These are phyloP conservation scores for Calameuta idolon DNA, from an alignment of 2,888 invertebrate species.

Conservation along the genomic window DNA sequence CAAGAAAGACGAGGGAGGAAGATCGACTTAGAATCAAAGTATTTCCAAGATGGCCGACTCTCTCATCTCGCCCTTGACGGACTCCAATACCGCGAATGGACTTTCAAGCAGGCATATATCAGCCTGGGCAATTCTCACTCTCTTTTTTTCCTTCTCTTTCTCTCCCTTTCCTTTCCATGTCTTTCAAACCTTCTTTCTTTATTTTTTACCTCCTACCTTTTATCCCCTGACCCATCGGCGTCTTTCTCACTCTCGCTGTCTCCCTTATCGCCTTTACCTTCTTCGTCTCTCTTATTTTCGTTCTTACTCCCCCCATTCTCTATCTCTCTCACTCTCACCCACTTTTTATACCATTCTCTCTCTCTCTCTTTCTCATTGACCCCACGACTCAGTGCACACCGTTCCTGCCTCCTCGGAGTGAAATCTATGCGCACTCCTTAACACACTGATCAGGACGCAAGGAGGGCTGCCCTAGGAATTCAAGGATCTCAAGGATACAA, in stretches of 20 bases:
- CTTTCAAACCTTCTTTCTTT: conserved; percentile 3
- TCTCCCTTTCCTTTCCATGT: conserved; percentile 9
- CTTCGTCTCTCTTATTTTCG: conserved; percentile 22
- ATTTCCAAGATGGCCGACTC: background rate
- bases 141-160: conserved; percentile 7
- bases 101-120: conserved; percentile 66
- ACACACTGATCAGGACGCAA: conserved; percentile 31
- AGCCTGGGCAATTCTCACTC: conserved; percentile 38
- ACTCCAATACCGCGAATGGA: conserved; percentile 65
- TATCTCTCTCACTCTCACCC: conserved; percentile 23
- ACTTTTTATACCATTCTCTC: too few species aligned
- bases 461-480: background rate
- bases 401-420: background rate
- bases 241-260: conserved; percentile 24
- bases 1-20: conserved; percentile 10
- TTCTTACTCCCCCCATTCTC: conserved; percentile 14
- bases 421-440: conserved; percentile 38
- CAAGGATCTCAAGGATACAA: background rate
- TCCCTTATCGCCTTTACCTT: conserved; percentile 17
- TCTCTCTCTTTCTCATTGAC: conserved; percentile 24
- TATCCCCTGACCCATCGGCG: conserved; percentile 1
- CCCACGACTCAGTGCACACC: conserved; percentile 5
- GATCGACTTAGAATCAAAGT: conserved; percentile 36
- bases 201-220: conserved; percentile 7
- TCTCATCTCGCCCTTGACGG: conserved; percentile 14